Conservation (phyloP, 2,113 vertebrate genomes). For the Solea solea region DNA sequence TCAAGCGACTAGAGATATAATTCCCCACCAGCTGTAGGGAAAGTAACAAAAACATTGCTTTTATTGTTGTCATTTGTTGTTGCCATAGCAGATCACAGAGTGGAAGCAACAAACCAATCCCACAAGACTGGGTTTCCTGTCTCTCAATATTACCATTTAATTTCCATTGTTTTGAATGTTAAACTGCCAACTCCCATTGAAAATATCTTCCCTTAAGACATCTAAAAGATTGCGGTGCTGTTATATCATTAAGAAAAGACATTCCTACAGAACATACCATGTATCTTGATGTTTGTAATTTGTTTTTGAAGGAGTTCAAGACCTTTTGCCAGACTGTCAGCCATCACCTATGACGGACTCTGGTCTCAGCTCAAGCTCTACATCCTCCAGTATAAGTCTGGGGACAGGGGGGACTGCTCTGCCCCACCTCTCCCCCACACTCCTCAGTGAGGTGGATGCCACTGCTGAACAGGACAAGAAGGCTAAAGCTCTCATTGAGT, state of each 20-base stretch:
- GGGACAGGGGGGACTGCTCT: slow-evolving; percentile 84
- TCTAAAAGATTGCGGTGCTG: background rate
- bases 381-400: slow-evolving; percentile 97
- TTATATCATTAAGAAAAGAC: background rate
- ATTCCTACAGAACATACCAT: background rate
- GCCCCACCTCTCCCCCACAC: slow-evolving; percentile 89
- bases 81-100: slow-evolving; percentile 8
- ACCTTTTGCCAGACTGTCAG: slow-evolving; percentile 93
- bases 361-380: slow-evolving; percentile 97
- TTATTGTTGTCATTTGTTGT: background rate
- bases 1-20: accelerated
- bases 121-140: background rate
- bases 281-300: background rate
- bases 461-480: slow-evolving; percentile 94
- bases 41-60: background rate
- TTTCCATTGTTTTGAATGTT: background rate
- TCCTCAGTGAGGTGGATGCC: slow-evolving; percentile 92
- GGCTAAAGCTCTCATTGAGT: slow-evolving; percentile 96
- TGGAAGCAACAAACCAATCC: slow-evolving; percentile 35
- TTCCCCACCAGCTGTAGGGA: background rate
- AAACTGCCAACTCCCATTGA: background rate
- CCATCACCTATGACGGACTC: slow-evolving; percentile 98
- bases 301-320: slow-evolving; percentile 83
- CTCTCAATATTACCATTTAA: background rate
- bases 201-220: background rate